A percentile compares a stretch with the other conserved stretches of the same genome.
Evolutionary conservation across 1,140 invertebrate genomes (phyloP).

Genomic region (Drosophila paulistorum): DNA sequence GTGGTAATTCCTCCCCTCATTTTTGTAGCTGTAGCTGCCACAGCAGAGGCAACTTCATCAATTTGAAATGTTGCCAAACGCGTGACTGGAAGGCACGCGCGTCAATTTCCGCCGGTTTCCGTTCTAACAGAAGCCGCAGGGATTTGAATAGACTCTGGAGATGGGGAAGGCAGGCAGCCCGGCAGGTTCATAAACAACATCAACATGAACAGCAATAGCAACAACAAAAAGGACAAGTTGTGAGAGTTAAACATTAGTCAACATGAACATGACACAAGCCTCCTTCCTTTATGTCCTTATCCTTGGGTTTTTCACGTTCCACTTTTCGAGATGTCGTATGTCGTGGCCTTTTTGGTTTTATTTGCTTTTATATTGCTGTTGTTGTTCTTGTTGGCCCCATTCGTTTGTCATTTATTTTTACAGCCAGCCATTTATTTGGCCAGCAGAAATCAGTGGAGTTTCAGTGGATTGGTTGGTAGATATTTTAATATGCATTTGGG

Average conservation of each 20-base stretch:
- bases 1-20: background rate
- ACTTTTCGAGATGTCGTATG: slow-evolving; percentile 51
- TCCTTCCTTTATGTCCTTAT: slow-evolving; percentile 13
- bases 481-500: slow-evolving; percentile 82
- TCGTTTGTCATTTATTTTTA: slow-evolving; percentile 81
- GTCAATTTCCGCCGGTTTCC: slow-evolving; percentile 57
- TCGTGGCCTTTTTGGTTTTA: slow-evolving; percentile 43
- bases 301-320: slow-evolving; percentile 14
- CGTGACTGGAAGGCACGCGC: slow-evolving; percentile 67
- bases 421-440: slow-evolving; percentile 71
- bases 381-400: slow-evolving; percentile 56
- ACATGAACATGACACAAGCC: slow-evolving; percentile 64
- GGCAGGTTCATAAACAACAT: slow-evolving; percentile 78
- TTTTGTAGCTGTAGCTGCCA: background rate
- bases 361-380: slow-evolving; percentile 44
- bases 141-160: slow-evolving; percentile 61
- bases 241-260: slow-evolving; percentile 74
- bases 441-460: slow-evolving; percentile 54
- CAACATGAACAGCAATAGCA: slow-evolving; percentile 36
- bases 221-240: slow-evolving; percentile 60
- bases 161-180: background rate
- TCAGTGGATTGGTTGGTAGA: slow-evolving; percentile 38
- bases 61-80: slow-evolving; percentile 74
- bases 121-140: slow-evolving; percentile 51
- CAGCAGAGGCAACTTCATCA: slow-evolving; percentile 72